phyloP scores from a whole-genome alignment of 2,113 vertebrate genomes.

The Saccopteryx leptura region DNA sequence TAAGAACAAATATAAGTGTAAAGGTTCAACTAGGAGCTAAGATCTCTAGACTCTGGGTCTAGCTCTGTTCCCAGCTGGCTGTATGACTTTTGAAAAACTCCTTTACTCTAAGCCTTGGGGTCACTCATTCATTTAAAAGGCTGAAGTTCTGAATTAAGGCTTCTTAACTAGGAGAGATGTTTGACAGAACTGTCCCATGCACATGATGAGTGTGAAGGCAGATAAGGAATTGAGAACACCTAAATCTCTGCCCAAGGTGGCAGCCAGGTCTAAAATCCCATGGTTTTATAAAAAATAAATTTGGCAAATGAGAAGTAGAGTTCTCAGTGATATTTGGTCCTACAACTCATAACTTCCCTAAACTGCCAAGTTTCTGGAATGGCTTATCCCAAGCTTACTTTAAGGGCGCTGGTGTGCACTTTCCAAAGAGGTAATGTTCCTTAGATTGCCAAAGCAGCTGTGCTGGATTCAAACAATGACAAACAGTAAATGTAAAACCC shows the following conservation, averaged over 20 bases:
- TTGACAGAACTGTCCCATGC: neutral
- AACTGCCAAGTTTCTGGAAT: conserved; percentile 33
- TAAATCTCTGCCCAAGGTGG: neutral
- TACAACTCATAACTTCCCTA: neutral
- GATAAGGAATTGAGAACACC: neutral
- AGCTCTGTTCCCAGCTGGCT: neutral
- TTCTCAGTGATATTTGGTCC: conserved; percentile 24
- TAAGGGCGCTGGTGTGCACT: neutral
- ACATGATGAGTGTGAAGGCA: neutral
- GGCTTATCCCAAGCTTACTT: conserved; percentile 19
- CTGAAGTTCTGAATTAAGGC: neutral
- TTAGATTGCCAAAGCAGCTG: conserved; percentile 60
- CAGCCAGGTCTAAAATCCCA: conserved; percentile 44
- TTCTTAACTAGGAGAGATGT: neutral
- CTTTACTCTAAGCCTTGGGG: neutral
- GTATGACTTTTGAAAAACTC: neutral
- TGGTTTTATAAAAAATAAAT: conserved; percentile 51
- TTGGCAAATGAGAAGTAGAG: conserved; percentile 3
- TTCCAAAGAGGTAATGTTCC: conserved; percentile 45
- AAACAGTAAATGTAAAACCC: conserved; percentile 44
- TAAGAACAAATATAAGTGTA: conserved; percentile 11
- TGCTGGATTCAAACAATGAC: conserved; percentile 38
- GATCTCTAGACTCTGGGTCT: neutral
- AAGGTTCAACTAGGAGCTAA: neutral
- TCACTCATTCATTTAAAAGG: neutral